Evolutionary conservation across 2,797 vertebrate species (phyloP).

Genomic region (Petrocephalus sullivani): DNA sequence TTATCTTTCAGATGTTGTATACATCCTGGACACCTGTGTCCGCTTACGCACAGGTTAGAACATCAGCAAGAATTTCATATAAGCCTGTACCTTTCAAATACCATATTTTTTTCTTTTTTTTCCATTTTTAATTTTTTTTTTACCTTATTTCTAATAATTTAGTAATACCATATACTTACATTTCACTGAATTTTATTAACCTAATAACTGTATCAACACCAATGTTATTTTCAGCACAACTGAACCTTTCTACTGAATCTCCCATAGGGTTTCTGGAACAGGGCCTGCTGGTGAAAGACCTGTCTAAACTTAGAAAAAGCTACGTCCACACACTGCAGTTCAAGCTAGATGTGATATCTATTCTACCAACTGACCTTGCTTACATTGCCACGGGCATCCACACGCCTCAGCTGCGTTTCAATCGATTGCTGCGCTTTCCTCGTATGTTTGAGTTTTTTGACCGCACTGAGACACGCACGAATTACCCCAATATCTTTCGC

Average conservation of each 20-base stretch:
- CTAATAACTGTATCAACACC: background rate
- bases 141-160: background rate
- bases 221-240: background rate
- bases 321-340: conserved; percentile 78
- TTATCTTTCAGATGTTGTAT: conserved; percentile 79
- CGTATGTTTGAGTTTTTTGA: conserved; percentile 91
- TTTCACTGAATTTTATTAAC: background rate
- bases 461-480: conserved; percentile 87
- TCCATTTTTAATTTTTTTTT: no score
- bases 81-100: background rate
- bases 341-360: conserved; percentile 78
- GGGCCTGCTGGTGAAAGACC: conserved; percentile 83
- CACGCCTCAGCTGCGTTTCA: conserved; percentile 81
- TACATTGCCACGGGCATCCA: conserved; percentile 72
- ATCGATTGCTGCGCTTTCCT: conserved; percentile 80
- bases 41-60: conserved; percentile 78
- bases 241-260: background rate
- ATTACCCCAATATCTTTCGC: conserved; percentile 86
- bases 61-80: background rate
- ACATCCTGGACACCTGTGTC: conserved; percentile 74
- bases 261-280: conserved; percentile 84
- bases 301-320: conserved; percentile 67
- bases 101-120: background rate
- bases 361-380: conserved; percentile 80
- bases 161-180: background rate